Evolutionary conservation across 2,113 vertebrate species (phyloP).

Genomic region (Trochalopteron elliotii): DNA sequence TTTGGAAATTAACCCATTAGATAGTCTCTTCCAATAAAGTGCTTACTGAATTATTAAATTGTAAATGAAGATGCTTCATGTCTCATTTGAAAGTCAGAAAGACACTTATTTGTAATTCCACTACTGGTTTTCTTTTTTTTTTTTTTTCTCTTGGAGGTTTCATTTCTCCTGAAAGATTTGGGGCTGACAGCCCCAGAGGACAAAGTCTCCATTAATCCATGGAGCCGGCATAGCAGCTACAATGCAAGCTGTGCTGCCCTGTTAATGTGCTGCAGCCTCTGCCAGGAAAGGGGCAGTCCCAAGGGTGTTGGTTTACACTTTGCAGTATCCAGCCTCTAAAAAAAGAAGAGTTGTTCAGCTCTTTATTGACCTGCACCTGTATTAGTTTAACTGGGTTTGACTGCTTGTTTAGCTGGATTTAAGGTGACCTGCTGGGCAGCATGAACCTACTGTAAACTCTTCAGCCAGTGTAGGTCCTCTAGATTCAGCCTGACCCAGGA

Average conservation of each 20-base stretch:
- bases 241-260: not conserved
- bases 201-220: slow-evolving; percentile 17
- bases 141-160: not conserved
- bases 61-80: slow-evolving; percentile 36
- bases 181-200: not conserved
- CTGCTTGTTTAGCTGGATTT: not conserved
- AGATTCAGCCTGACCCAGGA: not conserved
- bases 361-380: not conserved
- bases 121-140: not conserved
- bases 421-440: not conserved
- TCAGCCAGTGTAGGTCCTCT: not conserved
- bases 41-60: slow-evolving; percentile 44
- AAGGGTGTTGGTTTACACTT: not conserved
- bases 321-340: not conserved
- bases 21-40: slow-evolving; percentile 28
- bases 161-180: not conserved
- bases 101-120: slow-evolving; percentile 3
- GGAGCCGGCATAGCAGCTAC: not conserved
- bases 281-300: not conserved
- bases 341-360: not conserved
- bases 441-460: not conserved
- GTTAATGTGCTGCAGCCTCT: not conserved
- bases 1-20: slow-evolving; percentile 64
- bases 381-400: not conserved
- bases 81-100: slow-evolving; percentile 48